Evolutionary conservation across 1,140 invertebrate genomes (phyloP), one percentile per base, ranked within the genome.

Genomic region (Lasaia peninsularis): DNA sequence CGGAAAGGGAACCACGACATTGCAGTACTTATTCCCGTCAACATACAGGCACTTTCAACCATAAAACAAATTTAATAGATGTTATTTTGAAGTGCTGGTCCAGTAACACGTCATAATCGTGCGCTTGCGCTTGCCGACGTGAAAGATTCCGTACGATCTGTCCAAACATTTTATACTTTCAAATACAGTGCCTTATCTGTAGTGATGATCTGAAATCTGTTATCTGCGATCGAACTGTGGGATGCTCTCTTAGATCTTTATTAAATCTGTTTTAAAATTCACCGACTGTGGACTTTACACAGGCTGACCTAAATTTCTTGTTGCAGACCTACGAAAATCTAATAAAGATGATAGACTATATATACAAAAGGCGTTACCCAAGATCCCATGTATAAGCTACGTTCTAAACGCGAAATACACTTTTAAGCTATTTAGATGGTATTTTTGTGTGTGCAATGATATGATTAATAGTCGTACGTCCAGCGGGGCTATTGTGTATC

Each of bases 101-200:
- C 40, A 51, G 65, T 60, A 50, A 60, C 62, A 62, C 76, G 75
- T 81, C 78, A 84, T 83, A 85, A 78, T 80, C 75, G 75, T 77
- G 81, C 67, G 68, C 71, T 68, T 69, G 73, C 69, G 68, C 71
- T 68, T 69, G 73, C 69, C 70, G 74, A 86, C 81, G 84, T 84
- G 84, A 84, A 87, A 85, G 81, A 82, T 86, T 86, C 81, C 80
- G 75, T 86, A 81, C 80, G 72, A 83, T 71, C 79, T 85, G 82
- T 88, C 85, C 81, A 86, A 88, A 88, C 81, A 83, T 78, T 86
- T 88, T 88, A 88, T 88, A 86, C 85, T 88, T 86, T 88, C 81
- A 88, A 88, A 88, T 86, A 71, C 64, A 71, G 72, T 68, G 71
- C 71, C 63, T 75, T 86, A 88, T 88, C 85, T 80, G 66, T 80